These are phyloP conservation scores for Nanger granti DNA, from an alignment of 2,113 vertebrate species.

Conservation along the genomic window DNA sequence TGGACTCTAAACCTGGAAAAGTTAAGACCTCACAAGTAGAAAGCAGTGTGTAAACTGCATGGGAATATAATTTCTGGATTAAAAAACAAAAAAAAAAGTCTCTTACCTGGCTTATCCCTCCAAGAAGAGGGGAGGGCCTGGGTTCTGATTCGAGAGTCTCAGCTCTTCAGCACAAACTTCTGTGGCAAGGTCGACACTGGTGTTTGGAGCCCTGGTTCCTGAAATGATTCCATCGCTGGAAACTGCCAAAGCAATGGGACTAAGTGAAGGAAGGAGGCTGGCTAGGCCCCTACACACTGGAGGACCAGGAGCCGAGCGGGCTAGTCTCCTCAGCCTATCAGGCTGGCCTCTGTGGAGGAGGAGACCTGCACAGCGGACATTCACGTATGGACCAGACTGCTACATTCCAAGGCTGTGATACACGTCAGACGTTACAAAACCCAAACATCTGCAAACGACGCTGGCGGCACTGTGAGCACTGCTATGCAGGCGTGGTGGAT, in stretches of 20 bases:
- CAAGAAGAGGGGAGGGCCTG: neutral
- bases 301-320: accelerated
- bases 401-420: neutral
- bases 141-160: neutral
- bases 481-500: neutral
- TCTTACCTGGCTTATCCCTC: neutral
- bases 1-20: neutral
- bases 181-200: neutral
- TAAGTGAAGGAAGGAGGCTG: neutral
- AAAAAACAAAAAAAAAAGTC: no score
- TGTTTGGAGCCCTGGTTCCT: neutral
- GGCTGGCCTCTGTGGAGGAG: neutral
- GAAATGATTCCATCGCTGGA: neutral
- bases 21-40: neutral
- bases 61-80: neutral
- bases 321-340: neutral
- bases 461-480: neutral
- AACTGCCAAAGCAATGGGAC: neutral
- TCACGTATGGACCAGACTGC: accelerated
- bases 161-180: neutral
- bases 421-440: neutral
- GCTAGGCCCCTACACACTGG: accelerated
- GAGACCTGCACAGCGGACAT: accelerated
- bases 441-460: accelerated
- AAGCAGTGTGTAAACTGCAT: neutral